Conservation (phyloP, 2,797 vertebrate species). For the Periparus ater region DNA sequence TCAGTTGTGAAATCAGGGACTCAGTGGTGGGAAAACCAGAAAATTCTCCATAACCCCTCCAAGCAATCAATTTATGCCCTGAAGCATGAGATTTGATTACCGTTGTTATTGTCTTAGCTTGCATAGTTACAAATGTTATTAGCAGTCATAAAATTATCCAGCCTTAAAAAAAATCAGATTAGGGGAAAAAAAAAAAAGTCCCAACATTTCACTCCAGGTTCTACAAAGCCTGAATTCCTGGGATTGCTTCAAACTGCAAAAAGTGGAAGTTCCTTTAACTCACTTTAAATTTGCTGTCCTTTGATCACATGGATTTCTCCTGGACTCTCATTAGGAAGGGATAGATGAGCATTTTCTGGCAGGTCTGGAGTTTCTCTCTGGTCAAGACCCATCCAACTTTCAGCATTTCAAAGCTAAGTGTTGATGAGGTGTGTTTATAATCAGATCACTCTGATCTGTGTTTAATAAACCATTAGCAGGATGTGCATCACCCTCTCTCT, state of each 20-base stretch:
- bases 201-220: not conserved
- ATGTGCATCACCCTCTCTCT: not conserved
- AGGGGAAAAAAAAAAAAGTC: not conserved
- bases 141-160: slow-evolving; percentile 42
- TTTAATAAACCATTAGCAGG: not conserved
- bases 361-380: not conserved
- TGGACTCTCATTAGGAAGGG: not conserved
- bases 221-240: not conserved
- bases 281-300: not conserved
- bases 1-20: slow-evolving; percentile 49
- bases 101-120: slow-evolving; percentile 53
- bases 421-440: not conserved
- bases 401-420: not conserved
- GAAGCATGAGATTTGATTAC: slow-evolving; percentile 66
- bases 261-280: slow-evolving; percentile 15
- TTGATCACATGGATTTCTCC: not conserved
- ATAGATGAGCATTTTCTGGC: not conserved
- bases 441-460: not conserved
- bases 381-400: not conserved
- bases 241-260: not conserved
- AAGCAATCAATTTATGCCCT: slow-evolving; percentile 65
- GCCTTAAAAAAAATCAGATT: slow-evolving; percentile 28
- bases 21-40: slow-evolving; percentile 1
- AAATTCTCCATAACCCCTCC: slow-evolving; percentile 32
- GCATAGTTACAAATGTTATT: slow-evolving; percentile 54